Evolutionary conservation across 2,888 invertebrate genomes (phyloP), one percentile per base, ranked within the genome.

Genomic region (Scaptomyza cyrtandrae): DNA sequence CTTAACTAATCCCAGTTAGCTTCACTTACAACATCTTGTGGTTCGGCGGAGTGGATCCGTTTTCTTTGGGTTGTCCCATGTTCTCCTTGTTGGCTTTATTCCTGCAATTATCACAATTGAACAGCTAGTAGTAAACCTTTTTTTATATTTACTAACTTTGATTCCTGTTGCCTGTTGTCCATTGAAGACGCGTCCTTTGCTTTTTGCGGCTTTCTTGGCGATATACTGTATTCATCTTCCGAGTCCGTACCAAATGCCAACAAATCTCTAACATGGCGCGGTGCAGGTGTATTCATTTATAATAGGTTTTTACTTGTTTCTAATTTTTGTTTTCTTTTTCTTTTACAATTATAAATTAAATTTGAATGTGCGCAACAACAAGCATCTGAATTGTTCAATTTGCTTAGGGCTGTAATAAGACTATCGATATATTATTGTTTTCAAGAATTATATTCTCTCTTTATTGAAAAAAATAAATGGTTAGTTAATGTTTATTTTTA

Each of bases 231-330:
- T 75, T 92, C 91, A 57, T 92, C 92, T 0, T 92, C 92, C 0
- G 91, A 91, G 49, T 91, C 91, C n/a, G 86, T 62, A 50, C 90
- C 90, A 44, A 89, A 69, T 19, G 88, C 88, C 11, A 90, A 88
- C 48, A 92, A 72, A 50, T 92, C 92, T 70, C 88, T 90, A 11
- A 91, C 86, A 64, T 91, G 86, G 19, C 89, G 89, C 24, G 92
- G 92, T 62, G 82, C 84, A 52, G 87, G 78, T 56, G 88, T 86
- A 52, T 78, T 79, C 90, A 90, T 90, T 53, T 72, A 67, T 62
- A 67, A 57, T 16, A 29, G 13, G 6, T 52, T 14, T 48, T 37
- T 9, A 7, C 14, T 6, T 10, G 3, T 27, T 39, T 50, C 1
- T 24, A 1, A n/a, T 35, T 57, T 45, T n/a, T 19, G 6, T 37